Evolutionary conservation across 2,888 invertebrate genomes (phyloP).

Genomic region (Sipha maydis): DNA sequence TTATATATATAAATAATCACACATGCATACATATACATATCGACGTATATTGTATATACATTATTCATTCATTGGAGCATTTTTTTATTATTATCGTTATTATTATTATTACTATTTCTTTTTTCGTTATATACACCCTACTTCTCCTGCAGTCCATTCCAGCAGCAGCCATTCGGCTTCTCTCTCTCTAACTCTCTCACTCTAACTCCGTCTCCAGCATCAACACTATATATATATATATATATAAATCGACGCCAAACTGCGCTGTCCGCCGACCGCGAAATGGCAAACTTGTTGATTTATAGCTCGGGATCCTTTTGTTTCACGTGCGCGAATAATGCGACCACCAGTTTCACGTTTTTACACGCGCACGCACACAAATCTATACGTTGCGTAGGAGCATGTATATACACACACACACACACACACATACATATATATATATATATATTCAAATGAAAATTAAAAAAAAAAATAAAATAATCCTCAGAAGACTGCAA

Average conservation of each 20-base stretch:
- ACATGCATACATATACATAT: neutral
- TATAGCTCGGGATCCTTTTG: constrained; percentile 53
- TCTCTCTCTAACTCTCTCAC: neutral
- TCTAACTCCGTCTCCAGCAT: neutral
- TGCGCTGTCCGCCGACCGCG: constrained; percentile 20
- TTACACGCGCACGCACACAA: constrained; percentile 1
- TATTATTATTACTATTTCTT: constrained; percentile 15
- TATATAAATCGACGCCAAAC: neutral
- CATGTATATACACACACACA: constrained; percentile 7
- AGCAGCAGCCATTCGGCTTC: neutral
- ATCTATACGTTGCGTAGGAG: neutral
- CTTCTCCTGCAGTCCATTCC: neutral
- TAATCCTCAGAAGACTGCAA: constrained; percentile 26
- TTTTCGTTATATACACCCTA: neutral
- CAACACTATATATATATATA: too few relatives aligned
- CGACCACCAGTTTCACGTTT: constrained; percentile 48
- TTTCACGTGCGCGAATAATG: constrained; percentile 50
- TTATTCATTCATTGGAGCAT: constrained; percentile 53
- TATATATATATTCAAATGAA: neutral
- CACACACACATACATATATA: too few relatives aligned
- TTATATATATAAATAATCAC: neutral
- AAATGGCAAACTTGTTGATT: constrained; percentile 52
- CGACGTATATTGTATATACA: constrained; percentile 20
- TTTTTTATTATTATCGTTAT: constrained; percentile 33
- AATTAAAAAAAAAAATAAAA: constrained; percentile 1